phyloP scores from a whole-genome alignment of 2,888 invertebrate genomes.

The Ariolimax columbianus region DNA sequence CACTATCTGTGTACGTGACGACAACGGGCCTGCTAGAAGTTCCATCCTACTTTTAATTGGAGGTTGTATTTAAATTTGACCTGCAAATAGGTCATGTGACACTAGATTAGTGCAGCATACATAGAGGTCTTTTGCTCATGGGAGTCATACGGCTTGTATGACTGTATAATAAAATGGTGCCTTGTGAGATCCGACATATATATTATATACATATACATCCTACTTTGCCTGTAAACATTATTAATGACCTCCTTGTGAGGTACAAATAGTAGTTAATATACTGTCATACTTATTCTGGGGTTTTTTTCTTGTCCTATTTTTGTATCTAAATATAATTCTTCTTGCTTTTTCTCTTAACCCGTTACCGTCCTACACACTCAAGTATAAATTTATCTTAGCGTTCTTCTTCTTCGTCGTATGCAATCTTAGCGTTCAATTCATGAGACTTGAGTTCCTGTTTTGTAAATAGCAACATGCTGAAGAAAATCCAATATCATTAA shows the following conservation, averaged over 20 bases:
- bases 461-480: no score
- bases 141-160: background rate
- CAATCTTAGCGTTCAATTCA: no score
- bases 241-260: background rate
- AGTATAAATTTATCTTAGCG: no score
- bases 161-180: background rate
- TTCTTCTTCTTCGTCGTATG: no score
- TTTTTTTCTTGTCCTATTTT: background rate
- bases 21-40: background rate
- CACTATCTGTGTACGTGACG: constrained; percentile 29
- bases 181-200: background rate
- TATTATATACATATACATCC: constrained; percentile 1
- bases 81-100: background rate
- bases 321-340: no score
- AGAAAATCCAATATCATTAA: no score
- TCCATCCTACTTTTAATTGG: background rate
- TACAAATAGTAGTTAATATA: no score
- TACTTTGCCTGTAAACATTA: background rate
- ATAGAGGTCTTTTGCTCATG: background rate
- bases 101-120: background rate
- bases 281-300: background rate
- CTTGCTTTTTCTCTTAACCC: no score
- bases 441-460: no score
- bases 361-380: no score
- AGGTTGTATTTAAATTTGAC: background rate